Evolutionary conservation across 2,888 invertebrate species (phyloP).

Genomic region (Hermaeophaga mercurialis): DNA sequence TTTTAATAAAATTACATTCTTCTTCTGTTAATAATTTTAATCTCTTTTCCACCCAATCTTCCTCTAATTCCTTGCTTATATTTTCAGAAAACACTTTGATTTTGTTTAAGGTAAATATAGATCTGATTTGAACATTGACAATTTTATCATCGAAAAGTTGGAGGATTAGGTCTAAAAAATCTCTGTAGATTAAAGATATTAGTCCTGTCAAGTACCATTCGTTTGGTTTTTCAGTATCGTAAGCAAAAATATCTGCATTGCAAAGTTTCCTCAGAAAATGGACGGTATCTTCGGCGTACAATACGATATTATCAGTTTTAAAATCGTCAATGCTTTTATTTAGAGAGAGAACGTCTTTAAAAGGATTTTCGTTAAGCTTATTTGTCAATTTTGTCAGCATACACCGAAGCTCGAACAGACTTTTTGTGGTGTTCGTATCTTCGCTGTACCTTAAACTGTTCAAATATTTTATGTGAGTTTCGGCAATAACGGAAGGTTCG

Average conservation of each 20-base stretch:
- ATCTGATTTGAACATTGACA: constrained; percentile 47
- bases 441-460: constrained; percentile 35
- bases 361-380: constrained; percentile 41
- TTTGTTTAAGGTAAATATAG: constrained; percentile 44
- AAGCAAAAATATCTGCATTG: constrained; percentile 33
- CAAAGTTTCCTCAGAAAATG: constrained; percentile 43
- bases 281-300: constrained; percentile 51
- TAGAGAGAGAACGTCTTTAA: constrained; percentile 31
- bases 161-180: constrained; percentile 45
- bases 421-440: constrained; percentile 27
- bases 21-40: constrained; percentile 32
- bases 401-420: constrained; percentile 29
- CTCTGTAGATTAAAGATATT: constrained; percentile 43
- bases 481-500: constrained; percentile 42
- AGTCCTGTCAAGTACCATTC: constrained; percentile 48
- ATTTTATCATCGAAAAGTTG: constrained; percentile 47
- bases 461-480: constrained; percentile 37
- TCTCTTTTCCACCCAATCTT: constrained; percentile 41
- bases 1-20: constrained; percentile 35
- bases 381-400: constrained; percentile 37
- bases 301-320: constrained; percentile 41
- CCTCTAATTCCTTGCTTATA: constrained; percentile 42
- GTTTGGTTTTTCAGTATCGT: constrained; percentile 32
- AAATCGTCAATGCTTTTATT: constrained; percentile 41
- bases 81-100: constrained; percentile 42